Percentiles rank a stretch among this genome's conserved stretches.
Conservation (phyloP, 1,140 invertebrate genomes). For the Galleria mellonella region DNA sequence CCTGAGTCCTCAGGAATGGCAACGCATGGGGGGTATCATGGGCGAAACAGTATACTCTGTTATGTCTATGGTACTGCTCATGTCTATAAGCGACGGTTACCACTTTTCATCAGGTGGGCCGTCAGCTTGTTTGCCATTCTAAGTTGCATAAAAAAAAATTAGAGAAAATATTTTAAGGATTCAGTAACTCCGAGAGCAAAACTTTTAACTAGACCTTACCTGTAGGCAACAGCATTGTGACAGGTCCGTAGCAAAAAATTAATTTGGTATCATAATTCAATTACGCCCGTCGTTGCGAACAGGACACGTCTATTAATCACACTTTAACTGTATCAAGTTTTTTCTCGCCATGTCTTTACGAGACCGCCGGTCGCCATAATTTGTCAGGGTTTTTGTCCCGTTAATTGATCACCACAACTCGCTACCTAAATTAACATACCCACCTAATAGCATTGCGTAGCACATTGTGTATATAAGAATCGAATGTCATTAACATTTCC, state of each 20-base stretch:
- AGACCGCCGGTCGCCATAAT: constrained; percentile 46
- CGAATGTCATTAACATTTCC: constrained; percentile 65
- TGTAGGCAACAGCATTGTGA: constrained; percentile 8
- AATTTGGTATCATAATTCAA: constrained; percentile 62
- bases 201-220: too few species aligned
- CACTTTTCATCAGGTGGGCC: too few species aligned
- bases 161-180: too few species aligned
- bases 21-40: too few species aligned
- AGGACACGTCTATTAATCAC: constrained; percentile 55
- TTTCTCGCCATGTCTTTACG: constrained; percentile 43
- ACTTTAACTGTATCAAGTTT: constrained; percentile 68
- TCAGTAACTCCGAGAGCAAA: too few species aligned
- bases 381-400: constrained; percentile 54
- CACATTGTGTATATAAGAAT: constrained; percentile 39
- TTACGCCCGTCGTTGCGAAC: constrained; percentile 43
- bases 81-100: too few species aligned
- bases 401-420: constrained; percentile 43
- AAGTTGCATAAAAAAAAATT: too few species aligned
- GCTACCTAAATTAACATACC: constrained; percentile 39
- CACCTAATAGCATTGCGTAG: constrained; percentile 15
- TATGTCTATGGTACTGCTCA: too few species aligned
- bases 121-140: too few species aligned
- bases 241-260: constrained; percentile 23
- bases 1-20: too few species aligned
- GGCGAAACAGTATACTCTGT: too few species aligned